These are phyloP conservation scores for Porites cylindrica DNA, from an alignment of 92 coral and sea anemone genomes.

Conservation along the genomic window DNA sequence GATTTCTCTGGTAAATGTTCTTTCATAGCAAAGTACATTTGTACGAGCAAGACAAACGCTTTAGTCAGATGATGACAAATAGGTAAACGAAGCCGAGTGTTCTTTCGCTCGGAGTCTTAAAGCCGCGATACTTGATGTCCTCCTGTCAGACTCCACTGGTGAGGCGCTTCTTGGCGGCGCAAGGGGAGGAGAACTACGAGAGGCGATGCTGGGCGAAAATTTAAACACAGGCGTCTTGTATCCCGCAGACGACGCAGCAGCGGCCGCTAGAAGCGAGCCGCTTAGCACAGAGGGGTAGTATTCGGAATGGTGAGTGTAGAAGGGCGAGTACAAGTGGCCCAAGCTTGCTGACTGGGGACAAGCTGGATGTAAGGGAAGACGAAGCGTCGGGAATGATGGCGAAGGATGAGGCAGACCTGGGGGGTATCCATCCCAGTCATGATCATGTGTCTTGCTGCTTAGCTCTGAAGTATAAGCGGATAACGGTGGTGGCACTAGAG, in stretches of 20 bases:
- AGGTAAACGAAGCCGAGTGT: conserved; percentile 69
- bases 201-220: conserved; percentile 56
- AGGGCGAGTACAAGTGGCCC: conserved; percentile 59
- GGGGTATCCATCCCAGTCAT: conserved; percentile 64
- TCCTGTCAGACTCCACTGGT: conserved; percentile 72
- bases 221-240: conserved; percentile 72
- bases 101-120: conserved; percentile 91
- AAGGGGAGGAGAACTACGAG: conserved; percentile 62
- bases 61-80: conserved; percentile 32
- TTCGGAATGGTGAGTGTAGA: conserved; percentile 39
- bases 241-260: conserved; percentile 46
- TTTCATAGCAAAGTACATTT: not conserved
- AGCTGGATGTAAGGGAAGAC: conserved; percentile 82
- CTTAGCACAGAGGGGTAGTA: conserved; percentile 63
- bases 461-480: conserved; percentile 75
- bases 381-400: conserved; percentile 78
- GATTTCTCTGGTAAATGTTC: not conserved
- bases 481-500: conserved; percentile 80
- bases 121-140: conserved; percentile 92
- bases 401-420: conserved; percentile 46
- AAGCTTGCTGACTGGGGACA: conserved; percentile 47
- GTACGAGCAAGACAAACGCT: not conserved
- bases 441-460: conserved; percentile 61
- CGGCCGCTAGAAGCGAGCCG: conserved; percentile 61
- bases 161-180: conserved; percentile 21